Percentiles rank a stretch among this genome's conserved stretches.
Evolutionary conservation across 30 jellyfish, hydroid and myxozoan species (phyloP).

Genomic region (Pseudorhiza aurosa): DNA sequence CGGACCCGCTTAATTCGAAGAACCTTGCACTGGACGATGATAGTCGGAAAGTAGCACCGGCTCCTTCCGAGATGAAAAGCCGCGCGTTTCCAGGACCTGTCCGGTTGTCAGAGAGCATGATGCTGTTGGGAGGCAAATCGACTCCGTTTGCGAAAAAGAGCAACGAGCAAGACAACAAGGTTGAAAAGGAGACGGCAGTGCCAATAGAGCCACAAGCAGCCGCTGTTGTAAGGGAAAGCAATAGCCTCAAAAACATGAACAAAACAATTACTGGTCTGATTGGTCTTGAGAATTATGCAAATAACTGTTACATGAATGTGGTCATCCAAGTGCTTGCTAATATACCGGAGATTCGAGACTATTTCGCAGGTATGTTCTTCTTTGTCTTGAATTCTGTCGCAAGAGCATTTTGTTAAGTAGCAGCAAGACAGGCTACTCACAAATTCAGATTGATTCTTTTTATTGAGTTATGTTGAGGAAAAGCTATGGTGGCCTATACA

Average conservation of each 20-base stretch:
- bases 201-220: conserved; percentile 44
- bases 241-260: conserved; percentile 36
- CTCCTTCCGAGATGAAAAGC: background rate
- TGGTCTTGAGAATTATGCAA: conserved; percentile 91
- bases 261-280: conserved; percentile 68
- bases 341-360: conserved; percentile 78
- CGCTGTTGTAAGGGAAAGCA: conserved; percentile 20
- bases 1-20: too few species aligned
- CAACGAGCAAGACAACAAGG: conserved; percentile 58
- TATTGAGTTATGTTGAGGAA: too few species aligned
- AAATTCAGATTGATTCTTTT: too few species aligned
- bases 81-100: background rate
- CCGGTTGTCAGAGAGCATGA: conserved; percentile 30
- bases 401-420: too few species aligned
- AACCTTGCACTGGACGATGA: too few species aligned
- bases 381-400: too few species aligned
- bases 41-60: too few species aligned
- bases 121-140: conserved; percentile 89
- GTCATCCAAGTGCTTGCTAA: conserved; percentile 89
- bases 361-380: conserved; percentile 63
- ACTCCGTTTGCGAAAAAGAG: conserved; percentile 74
- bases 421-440: too few species aligned
- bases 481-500: too few species aligned
- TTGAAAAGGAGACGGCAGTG: conserved; percentile 41
- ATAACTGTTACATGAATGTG: conserved; percentile 93